These are phyloP conservation scores for Macroramphosus scolopax DNA, from an alignment of 2,797 vertebrate species.

Conservation along the genomic window DNA sequence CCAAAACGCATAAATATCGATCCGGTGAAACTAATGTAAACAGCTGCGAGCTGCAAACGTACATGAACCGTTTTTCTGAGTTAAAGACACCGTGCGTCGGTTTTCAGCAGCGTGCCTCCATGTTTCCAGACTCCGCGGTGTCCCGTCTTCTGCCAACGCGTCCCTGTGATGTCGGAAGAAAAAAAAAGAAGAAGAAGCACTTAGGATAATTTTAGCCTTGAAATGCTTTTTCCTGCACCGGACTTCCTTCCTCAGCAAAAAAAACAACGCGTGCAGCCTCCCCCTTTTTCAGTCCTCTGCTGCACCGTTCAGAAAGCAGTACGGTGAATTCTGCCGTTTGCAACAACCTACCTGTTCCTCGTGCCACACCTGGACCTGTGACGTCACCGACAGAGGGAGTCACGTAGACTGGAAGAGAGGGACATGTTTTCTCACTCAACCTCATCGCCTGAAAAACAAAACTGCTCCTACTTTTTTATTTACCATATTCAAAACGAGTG, in stretches of 20 bases:
- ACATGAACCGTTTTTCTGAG: rapidly evolving
- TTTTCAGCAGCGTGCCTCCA: conserved; percentile 10
- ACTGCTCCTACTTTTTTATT: no score
- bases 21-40: not conserved
- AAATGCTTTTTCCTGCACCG: conserved; percentile 53
- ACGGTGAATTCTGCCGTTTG: no score
- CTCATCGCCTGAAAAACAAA: no score
- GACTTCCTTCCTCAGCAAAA: conserved; percentile 58
- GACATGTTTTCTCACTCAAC: no score
- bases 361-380: conserved; percentile 71
- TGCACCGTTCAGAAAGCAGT: no score
- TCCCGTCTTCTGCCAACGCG: conserved; percentile 13
- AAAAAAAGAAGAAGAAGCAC: not conserved
- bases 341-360: conserved; percentile 49
- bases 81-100: rapidly evolving
- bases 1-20: conserved; percentile 10
- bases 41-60: not conserved
- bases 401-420: no score
- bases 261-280: conserved; percentile 27
- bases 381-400: conserved; percentile 22
- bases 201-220: conserved; percentile 63
- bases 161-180: conserved; percentile 1
- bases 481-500: no score
- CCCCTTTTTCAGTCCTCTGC: not conserved
- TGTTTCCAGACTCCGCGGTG: conserved; percentile 3